Percentiles rank a stretch among this genome's conserved stretches.
These are phyloP conservation scores for Venusia cambrica DNA, from an alignment of 2,888 invertebrate genomes.

Conservation along the genomic window DNA sequence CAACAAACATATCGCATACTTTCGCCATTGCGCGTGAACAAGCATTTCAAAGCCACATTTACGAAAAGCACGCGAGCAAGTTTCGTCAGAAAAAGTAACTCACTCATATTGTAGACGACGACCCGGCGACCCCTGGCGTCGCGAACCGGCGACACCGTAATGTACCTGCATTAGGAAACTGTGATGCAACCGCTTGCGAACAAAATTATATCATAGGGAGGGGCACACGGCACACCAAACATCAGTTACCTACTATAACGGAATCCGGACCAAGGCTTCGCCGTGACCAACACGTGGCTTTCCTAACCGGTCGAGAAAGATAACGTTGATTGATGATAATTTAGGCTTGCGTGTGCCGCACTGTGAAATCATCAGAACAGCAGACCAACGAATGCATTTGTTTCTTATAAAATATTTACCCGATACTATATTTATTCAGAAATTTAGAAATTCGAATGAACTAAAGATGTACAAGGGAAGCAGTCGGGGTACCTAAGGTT, in stretches of 20 bases:
- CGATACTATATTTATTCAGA: too few species aligned
- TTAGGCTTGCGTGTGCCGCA: conserved; percentile 4
- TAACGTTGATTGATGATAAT: conserved; percentile 12
- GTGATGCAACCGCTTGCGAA: conserved; percentile 41
- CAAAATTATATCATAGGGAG: conserved; percentile 44
- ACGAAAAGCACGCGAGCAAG: conserved; percentile 25
- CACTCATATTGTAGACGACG: conserved; percentile 84
- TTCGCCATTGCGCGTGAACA: conserved; percentile 13
- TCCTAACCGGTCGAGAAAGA: conserved; percentile 9
- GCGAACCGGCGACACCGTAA: conserved; percentile 87
- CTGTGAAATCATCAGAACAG: conserved; percentile 6
- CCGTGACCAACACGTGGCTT: conserved; percentile 17
- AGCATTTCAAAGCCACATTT: conserved; percentile 24
- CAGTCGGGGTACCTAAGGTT: too few species aligned
- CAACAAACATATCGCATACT: conserved; percentile 20
- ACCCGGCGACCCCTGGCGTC: conserved; percentile 88
- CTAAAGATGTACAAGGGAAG: too few species aligned
- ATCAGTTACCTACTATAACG: conserved; percentile 19
- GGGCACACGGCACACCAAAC: conserved; percentile 23
- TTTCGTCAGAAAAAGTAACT: conserved; percentile 41
- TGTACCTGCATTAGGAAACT: conserved; percentile 81
- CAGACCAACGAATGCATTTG: conserved; percentile 1
- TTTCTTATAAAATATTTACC: too few species aligned
- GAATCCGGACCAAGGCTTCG: conserved; percentile 17
- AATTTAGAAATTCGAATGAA: too few species aligned